Conservation (phyloP, 2,888 invertebrate species). For the Drosophila prolongata region DNA sequence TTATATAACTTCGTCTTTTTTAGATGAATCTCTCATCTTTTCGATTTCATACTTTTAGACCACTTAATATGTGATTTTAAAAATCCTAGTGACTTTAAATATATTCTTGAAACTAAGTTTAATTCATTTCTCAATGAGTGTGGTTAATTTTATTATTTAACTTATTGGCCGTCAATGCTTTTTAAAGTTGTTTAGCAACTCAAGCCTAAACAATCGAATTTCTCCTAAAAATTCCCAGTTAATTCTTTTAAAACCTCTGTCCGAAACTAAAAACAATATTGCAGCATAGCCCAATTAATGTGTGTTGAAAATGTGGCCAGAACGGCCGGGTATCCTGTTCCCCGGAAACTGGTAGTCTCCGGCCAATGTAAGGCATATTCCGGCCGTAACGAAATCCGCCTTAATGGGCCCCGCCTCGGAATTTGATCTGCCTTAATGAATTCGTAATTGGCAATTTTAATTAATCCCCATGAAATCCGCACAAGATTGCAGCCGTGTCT, state of each 20-base stretch:
- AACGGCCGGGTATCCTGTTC: not conserved
- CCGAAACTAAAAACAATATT: not conserved
- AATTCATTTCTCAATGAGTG: too few relatives aligned
- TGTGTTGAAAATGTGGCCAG: not conserved
- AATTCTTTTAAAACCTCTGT: not conserved
- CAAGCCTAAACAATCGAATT: too few relatives aligned
- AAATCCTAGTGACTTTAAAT: not conserved
- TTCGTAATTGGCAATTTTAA: slow-evolving; percentile 81
- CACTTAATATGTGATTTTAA: not conserved
- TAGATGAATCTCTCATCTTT: too few relatives aligned
- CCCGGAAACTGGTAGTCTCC: slow-evolving; percentile 3
- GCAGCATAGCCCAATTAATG: not conserved
- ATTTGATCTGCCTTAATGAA: slow-evolving; percentile 73
- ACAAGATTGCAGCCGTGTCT: slow-evolving; percentile 55
- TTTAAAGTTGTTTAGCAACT: too few relatives aligned
- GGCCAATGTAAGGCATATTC: slow-evolving; percentile 8
- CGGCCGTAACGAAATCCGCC: slow-evolving; percentile 33
- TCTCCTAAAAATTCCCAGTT: too few relatives aligned
- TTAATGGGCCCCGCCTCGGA: slow-evolving; percentile 34
- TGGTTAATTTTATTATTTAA: too few relatives aligned
- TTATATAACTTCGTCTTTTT: too few relatives aligned
- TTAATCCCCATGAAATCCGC: slow-evolving; percentile 76
- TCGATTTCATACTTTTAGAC: too few relatives aligned
- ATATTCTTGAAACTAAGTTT: too few relatives aligned
- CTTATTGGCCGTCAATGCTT: too few relatives aligned